Percentiles rank a stretch among this genome's conserved stretches.
phyloP scores from a whole-genome alignment of 2,888 invertebrate genomes.

The Archips crataeganus region DNA sequence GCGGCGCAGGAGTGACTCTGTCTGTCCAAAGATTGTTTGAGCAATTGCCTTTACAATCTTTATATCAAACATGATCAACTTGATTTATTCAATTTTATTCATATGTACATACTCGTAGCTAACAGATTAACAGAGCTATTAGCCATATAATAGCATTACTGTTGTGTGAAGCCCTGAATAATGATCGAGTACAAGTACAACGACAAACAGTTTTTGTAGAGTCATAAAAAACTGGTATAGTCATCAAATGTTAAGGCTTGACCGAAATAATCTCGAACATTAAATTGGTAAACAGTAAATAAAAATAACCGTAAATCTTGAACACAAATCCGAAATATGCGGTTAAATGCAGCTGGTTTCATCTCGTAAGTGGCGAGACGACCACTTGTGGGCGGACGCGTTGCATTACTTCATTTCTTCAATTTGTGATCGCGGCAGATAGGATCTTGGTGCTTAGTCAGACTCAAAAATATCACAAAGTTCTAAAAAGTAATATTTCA shows the following conservation, averaged over 20 bases:
- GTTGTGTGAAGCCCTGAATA: not conserved
- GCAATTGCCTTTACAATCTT: conserved; percentile 10
- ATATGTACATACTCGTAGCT: not conserved
- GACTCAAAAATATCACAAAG: not conserved
- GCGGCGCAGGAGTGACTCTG: conserved; percentile 1
- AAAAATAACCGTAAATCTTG: conserved; percentile 30
- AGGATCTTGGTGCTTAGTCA: conserved; percentile 47
- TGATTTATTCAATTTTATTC: not conserved
- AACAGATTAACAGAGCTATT: too few relatives aligned
- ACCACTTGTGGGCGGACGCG: conserved; percentile 63
- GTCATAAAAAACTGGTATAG: conserved; percentile 4
- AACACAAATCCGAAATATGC: conserved; percentile 33
- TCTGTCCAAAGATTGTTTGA: not conserved
- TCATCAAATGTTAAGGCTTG: conserved; percentile 2
- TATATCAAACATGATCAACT: not conserved
- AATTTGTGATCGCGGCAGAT: conserved; percentile 59
- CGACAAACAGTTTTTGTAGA: not conserved
- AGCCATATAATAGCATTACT: not conserved
- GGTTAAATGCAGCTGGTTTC: conserved; percentile 35
- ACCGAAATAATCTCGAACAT: conserved; percentile 12
- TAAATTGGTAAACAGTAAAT: conserved; percentile 26
- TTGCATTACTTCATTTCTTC: conserved; percentile 68
- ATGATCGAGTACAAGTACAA: not conserved
- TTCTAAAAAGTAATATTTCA: not conserved
- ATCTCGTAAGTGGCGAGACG: conserved; percentile 53